Percentiles rank a stretch among this genome's conserved stretches.
These are phyloP conservation scores for Baronia brevicornis DNA, from an alignment of 2,888 invertebrate genomes.

Conservation along the genomic window DNA sequence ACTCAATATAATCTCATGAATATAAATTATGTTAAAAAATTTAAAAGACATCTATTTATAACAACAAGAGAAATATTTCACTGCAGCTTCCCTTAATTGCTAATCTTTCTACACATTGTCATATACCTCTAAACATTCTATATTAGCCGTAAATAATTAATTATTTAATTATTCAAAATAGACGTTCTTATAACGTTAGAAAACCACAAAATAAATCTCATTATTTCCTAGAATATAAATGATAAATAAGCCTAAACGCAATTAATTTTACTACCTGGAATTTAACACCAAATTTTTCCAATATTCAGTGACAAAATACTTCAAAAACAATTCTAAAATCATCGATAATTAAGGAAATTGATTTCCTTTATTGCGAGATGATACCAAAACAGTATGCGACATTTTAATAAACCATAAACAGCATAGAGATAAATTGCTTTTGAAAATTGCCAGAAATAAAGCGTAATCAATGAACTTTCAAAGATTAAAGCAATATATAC, in stretches of 20 bases:
- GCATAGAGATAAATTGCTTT: constrained; percentile 15
- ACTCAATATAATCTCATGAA: no score
- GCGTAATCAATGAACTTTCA: neutral
- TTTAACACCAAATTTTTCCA: constrained; percentile 22
- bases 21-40: constrained; percentile 6
- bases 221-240: constrained; percentile 25
- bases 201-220: constrained; percentile 33
- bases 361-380: constrained; percentile 53
- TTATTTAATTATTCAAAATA: no score
- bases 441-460: neutral
- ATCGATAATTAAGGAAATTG: constrained; percentile 47
- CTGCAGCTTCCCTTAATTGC: no score
- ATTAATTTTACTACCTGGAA: constrained; percentile 26
- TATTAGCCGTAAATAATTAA: neutral
- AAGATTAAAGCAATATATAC: neutral
- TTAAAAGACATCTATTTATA: constrained; percentile 25
- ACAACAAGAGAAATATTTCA: constrained; percentile 27
- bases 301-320: constrained; percentile 32
- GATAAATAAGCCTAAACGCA: constrained; percentile 17
- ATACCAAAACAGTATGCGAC: constrained; percentile 72
- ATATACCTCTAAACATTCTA: neutral
- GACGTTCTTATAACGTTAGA: constrained; percentile 28
- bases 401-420: constrained; percentile 57
- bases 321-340: constrained; percentile 32
- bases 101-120: constrained; percentile 6